Evolutionary conservation across 2,797 vertebrate genomes (phyloP).

Genomic region (Gila robusta): DNA sequence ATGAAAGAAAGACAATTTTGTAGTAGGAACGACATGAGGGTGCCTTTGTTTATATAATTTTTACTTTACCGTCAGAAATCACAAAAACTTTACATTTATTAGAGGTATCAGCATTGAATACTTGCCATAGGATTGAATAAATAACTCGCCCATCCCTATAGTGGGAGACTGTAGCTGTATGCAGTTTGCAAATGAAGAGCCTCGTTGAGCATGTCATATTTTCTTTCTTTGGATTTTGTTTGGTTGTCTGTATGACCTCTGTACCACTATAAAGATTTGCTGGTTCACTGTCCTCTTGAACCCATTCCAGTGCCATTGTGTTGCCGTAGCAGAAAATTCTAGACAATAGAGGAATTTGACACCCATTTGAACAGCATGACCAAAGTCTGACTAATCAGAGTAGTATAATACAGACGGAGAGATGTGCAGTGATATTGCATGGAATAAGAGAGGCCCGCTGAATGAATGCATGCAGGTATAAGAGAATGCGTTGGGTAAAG

Average conservation of each 20-base stretch:
- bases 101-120: neutral
- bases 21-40: neutral
- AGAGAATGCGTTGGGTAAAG: slow-evolving; percentile 67
- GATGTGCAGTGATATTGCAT: slow-evolving; percentile 50
- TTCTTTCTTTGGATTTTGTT: neutral
- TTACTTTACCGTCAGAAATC: neutral
- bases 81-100: neutral
- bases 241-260: neutral
- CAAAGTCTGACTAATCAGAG: slow-evolving; percentile 50
- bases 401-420: slow-evolving; percentile 37
- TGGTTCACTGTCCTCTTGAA: slow-evolving; percentile 29
- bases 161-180: neutral
- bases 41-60: neutral
- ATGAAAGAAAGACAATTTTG: neutral
- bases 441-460: slow-evolving; percentile 39
- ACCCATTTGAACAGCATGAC: slow-evolving; percentile 53
- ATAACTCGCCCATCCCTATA: neutral
- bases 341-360: slow-evolving; percentile 46
- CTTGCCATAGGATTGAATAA: neutral
- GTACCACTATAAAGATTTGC: neutral
- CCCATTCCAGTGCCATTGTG: slow-evolving; percentile 20
- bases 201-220: neutral
- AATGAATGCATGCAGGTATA: slow-evolving; percentile 44
- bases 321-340: slow-evolving; percentile 44
- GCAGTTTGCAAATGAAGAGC: neutral